A percentile compares a stretch with the other conserved stretches of the same genome.
phyloP scores from a whole-genome alignment of 2,113 vertebrate genomes.

The Cairina moschata region DNA sequence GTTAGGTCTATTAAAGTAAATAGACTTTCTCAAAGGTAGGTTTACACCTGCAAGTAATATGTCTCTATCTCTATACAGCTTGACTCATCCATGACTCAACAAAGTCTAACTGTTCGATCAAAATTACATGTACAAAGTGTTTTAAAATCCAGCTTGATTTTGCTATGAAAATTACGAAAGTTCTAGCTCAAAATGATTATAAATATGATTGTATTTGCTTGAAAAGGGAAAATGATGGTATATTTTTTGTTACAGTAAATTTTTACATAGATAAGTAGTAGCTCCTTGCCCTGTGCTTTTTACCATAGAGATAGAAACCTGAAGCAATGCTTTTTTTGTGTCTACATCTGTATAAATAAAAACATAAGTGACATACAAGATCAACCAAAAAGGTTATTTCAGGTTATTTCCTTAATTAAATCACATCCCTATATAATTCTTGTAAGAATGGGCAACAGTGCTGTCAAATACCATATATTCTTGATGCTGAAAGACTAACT shows the following conservation, averaged over 20 bases:
- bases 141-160: neutral
- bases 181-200: neutral
- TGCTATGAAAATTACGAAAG: neutral
- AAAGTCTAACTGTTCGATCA: neutral
- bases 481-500: conserved; percentile 53
- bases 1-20: neutral
- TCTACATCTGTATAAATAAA: neutral
- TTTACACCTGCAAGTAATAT: neutral
- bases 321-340: neutral
- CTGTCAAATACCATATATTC: neutral
- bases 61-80: neutral
- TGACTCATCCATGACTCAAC: neutral
- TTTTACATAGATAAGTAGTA: neutral
- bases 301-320: neutral
- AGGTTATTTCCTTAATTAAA: neutral
- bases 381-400: neutral
- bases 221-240: neutral
- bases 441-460: neutral
- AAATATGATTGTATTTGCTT: neutral
- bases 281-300: neutral
- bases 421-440: neutral
- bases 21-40: neutral
- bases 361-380: neutral
- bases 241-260: neutral
- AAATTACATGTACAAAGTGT: neutral